Evolutionary conservation across 92 coral and sea anemone genomes (phyloP), one percentile per base, ranked within the genome.

Genomic region (Zoanthus gigantus): DNA sequence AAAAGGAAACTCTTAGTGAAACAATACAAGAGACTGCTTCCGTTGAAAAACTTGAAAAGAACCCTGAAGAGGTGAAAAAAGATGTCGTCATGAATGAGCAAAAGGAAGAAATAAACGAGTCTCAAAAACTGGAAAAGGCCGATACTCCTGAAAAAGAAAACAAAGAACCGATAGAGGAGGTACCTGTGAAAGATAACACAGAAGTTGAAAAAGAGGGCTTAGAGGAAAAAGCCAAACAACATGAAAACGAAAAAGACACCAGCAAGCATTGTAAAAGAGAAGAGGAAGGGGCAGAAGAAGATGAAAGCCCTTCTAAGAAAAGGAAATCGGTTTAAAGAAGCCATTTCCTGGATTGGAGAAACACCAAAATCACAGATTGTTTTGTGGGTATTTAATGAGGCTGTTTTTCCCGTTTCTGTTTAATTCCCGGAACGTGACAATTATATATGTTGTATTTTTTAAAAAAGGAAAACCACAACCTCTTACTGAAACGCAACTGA

Each of bases 221-320:
- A 45, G 83, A 86, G 30, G 78, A 76, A 77, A 75, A 67, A n/a
- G 61, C 68, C 29, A 65, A 23, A 65, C 72, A 28, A 53, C 75
- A 76, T 28, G 52, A 82, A 13, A 66, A 60, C 23, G 73, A 48
- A 29, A 66, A 46, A 18, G 89, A 53, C 4, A 72, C 50, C 71
- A 45, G 29, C 79, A 58, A 73, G 29, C 31, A 71, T 47, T 48
- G 61, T 28, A 82, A 60, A 44, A 83, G 65, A 30, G 72, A n/a
- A 9, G 89, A 86, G 32, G 92, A 91, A 76, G 79, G 17, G 68
- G 90, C 71, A 34, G 82, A 92, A 52, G 95, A 90, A 42, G 93
- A 76, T 45, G 91, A 89, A 45, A 90, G 93, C 68, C 97, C 95
- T 76, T 91, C 94, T 16, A 94, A 92, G 90, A 92, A 86, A 86